Base-by-base conservation (phyloP, 1,140 invertebrate species). In the Listronotus bonariensis region DNA sequence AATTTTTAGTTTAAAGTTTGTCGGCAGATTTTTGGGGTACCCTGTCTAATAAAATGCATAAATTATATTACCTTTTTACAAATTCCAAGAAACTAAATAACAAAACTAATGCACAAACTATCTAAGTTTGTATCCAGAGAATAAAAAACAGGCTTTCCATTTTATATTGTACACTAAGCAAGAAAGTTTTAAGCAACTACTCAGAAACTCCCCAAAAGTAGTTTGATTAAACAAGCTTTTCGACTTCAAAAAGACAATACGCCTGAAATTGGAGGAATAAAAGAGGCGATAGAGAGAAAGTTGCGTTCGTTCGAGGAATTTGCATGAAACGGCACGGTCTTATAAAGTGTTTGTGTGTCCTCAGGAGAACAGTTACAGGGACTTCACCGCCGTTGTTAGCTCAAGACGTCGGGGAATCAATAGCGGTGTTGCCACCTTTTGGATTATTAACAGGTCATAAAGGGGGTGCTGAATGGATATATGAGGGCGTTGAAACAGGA, bases 181-280 rank as follows among this genome's bases (percentile, higher is more conserved):
- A 12, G 18, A 60, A 60, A 60, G 45, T 55, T 60, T 51, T n/a
- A 49, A 51, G 45, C 34, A 60, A 38, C 48, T 60, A 51, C 46
- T 60, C 46, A 15, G 40, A 12, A 20, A 51, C 14, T n/a, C 36
- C 36, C 41, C 20, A 9, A 57, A 60, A 60, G 14, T 51, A 38
- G 57, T 60, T 60, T 60, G 57, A 60, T 60, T 60, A 60, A 60
- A 60, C 57, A 60, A 51, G 45, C 57, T 60, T 60, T 51, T 14
- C 57, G 57, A 51, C 57, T 51, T 60, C 41, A 51, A 60, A 60
- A 60, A 60, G 57, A 60, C 57, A 60, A 60, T 60, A 60, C 57
- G 57, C 57, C 46, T 36, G 46, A 60, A 60, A 60, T 60, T 60
- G 45, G 40, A 43, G 57, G 20, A 42, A 60, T 60, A 60, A 60